Conservation (phyloP, 2,888 invertebrate species). For the Embidobia sp. region DNA sequence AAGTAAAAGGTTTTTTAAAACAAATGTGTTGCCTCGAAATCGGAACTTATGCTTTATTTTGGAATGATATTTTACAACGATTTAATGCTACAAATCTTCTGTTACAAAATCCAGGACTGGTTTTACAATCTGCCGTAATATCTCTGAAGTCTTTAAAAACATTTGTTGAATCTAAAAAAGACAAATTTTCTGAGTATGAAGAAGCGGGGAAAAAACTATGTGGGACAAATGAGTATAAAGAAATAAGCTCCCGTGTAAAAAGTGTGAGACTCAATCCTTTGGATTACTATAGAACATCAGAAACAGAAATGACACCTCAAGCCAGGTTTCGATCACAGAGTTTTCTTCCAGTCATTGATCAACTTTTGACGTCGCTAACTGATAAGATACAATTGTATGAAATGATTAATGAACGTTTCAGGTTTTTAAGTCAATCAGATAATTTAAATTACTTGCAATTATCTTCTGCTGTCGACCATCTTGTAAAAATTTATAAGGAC, state of each 20-base stretch:
- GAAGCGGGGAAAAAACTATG: background rate
- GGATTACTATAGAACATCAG: constrained; percentile 25
- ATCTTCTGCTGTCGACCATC: background rate
- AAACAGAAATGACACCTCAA: constrained; percentile 4
- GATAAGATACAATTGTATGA: constrained; percentile 13
- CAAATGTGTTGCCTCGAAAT: constrained; percentile 52
- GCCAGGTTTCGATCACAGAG: constrained; percentile 22
- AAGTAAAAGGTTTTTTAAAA: constrained; percentile 41
- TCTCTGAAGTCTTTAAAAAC: constrained; percentile 1
- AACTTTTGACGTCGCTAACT: constrained; percentile 16
- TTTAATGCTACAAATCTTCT: constrained; percentile 32
- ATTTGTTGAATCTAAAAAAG: background rate
- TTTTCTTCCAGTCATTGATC: constrained; percentile 34
- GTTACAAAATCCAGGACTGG: constrained; percentile 1
- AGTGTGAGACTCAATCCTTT: constrained; percentile 33
- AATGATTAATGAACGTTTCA: background rate
- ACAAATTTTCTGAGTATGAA: constrained; percentile 1
- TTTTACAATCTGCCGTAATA: constrained; percentile 9
- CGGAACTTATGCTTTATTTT: constrained; percentile 48
- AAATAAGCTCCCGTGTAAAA: too few relatives aligned
- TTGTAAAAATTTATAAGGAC: constrained; percentile 10
- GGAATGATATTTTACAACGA: constrained; percentile 47
- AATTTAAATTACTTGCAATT: background rate
- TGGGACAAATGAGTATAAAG: constrained; percentile 18
- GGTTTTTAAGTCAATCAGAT: background rate